A percentile compares a stretch with the other conserved stretches of the same genome.
These are phyloP conservation scores for Solenodon paradoxus DNA, from an alignment of 2,113 vertebrate species.

Conservation along the genomic window DNA sequence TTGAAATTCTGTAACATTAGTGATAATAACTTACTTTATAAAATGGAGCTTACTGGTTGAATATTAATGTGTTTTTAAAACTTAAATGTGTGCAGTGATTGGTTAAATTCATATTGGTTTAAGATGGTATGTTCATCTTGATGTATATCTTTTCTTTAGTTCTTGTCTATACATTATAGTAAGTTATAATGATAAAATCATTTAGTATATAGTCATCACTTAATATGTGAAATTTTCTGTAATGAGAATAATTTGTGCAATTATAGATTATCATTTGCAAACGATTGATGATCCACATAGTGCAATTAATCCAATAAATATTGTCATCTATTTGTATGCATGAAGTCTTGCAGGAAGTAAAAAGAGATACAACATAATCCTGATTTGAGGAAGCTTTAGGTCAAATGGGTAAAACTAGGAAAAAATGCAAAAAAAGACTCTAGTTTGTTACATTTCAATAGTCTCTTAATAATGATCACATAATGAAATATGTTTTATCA, in stretches of 20 bases:
- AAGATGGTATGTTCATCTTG: not conserved
- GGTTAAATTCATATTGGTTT: not conserved
- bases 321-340: not conserved
- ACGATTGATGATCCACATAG: not conserved
- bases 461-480: not conserved
- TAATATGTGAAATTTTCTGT: not conserved
- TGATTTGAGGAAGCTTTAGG: not conserved
- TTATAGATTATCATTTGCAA: not conserved
- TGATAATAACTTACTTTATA: not conserved
- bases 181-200: slow-evolving; percentile 3
- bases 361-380: not conserved
- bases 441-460: not conserved
- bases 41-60: not conserved
- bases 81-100: not conserved
- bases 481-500: not conserved
- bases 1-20: not conserved
- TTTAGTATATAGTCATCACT: not conserved
- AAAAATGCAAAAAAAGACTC: not conserved
- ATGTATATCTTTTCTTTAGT: not conserved
- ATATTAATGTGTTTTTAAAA: not conserved
- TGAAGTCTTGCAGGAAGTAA: not conserved
- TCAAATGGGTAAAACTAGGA: not conserved
- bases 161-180: not conserved
- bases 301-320: not conserved
- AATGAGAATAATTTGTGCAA: not conserved